These are phyloP conservation scores for Hydrochoerus hydrochaeris DNA, from an alignment of 2,113 vertebrate genomes.

Conservation along the genomic window DNA sequence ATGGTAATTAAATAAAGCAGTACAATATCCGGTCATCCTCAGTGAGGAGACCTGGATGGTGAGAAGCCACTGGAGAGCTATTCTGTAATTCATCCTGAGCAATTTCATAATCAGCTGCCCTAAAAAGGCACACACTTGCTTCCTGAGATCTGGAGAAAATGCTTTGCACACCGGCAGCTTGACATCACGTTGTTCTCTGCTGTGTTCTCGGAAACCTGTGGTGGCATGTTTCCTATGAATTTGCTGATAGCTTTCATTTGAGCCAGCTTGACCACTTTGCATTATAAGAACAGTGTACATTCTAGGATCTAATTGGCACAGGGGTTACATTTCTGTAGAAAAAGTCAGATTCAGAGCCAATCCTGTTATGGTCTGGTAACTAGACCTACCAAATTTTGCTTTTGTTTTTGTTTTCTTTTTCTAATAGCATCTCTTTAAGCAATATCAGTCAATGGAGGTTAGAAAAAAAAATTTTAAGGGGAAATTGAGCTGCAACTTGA, in stretches of 20 bases:
- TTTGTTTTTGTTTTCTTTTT: background rate
- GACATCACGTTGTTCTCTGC: background rate
- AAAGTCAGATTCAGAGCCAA: slow-evolving; percentile 20
- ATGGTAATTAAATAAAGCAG: background rate
- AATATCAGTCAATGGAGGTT: background rate
- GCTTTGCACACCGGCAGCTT: background rate
- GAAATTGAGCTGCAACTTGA: background rate
- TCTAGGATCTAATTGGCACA: slow-evolving; percentile 45
- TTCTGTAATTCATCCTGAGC: background rate
- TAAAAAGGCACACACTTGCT: background rate
- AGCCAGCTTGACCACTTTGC: slow-evolving; percentile 25
- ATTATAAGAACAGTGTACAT: slow-evolving; percentile 55
- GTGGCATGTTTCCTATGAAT: slow-evolving; percentile 49
- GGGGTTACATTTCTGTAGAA: slow-evolving; percentile 44
- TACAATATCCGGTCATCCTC: background rate
- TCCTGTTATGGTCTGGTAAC: background rate
- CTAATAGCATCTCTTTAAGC: background rate
- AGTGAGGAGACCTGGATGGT: background rate
- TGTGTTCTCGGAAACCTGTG: background rate
- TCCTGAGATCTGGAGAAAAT: slow-evolving; percentile 20
- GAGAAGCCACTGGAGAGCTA: background rate
- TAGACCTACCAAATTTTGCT: background rate
- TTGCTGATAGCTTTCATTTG: background rate
- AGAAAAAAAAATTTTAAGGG: background rate
- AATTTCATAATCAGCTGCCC: background rate